Conservation (phyloP, 2,888 invertebrate genomes). For the Amblyteles armatorius region DNA sequence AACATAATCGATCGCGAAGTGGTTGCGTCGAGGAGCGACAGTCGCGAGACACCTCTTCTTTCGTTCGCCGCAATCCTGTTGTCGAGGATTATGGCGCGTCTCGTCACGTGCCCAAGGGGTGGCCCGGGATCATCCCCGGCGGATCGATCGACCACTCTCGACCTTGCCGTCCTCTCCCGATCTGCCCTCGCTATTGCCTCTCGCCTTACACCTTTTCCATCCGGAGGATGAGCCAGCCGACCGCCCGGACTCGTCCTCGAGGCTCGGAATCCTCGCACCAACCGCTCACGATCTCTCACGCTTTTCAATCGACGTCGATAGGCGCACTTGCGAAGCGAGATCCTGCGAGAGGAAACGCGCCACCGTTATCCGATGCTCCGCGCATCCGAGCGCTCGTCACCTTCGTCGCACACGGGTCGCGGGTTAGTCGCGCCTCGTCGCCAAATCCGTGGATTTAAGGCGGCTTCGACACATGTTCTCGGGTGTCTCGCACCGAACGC, state of each 20-base stretch:
- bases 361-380: neutral
- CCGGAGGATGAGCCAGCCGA: neutral
- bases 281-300: slow-evolving; percentile 19
- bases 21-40: neutral
- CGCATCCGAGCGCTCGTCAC: neutral
- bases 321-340: slow-evolving; percentile 7
- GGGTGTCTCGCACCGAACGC: slow-evolving; percentile 40
- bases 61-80: slow-evolving; percentile 25
- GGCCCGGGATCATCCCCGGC: slow-evolving; percentile 45
- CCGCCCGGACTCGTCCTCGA: slow-evolving; percentile 25
- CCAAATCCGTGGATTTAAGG: slow-evolving; percentile 62
- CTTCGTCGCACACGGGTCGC: slow-evolving; percentile 39
- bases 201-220: slow-evolving; percentile 29
- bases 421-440: slow-evolving; percentile 17
- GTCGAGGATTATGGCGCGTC: slow-evolving; percentile 37
- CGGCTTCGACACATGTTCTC: slow-evolving; percentile 64
- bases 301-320: slow-evolving; percentile 34
- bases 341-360: slow-evolving; percentile 17
- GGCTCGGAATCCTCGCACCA: slow-evolving; percentile 34
- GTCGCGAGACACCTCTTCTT: slow-evolving; percentile 26
- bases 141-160: slow-evolving; percentile 63
- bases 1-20: neutral
- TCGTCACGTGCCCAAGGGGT: slow-evolving; percentile 43
- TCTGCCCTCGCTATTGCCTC: slow-evolving; percentile 44
- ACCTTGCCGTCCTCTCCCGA: slow-evolving; percentile 56